phyloP scores from a whole-genome alignment of 2,888 invertebrate species.

The Ctenicera cuprea region DNA sequence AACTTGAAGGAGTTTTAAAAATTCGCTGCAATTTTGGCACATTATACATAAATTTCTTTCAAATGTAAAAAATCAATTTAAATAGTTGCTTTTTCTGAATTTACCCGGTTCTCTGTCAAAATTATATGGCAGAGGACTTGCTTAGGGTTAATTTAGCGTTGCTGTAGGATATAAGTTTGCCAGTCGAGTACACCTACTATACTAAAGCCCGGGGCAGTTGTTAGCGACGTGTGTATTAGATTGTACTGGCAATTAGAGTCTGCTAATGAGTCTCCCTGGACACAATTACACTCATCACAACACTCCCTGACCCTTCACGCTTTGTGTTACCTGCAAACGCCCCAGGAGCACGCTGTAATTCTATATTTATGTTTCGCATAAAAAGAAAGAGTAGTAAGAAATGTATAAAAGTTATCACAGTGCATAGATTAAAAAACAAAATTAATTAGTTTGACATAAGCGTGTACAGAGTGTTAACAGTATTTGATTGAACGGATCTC shows the following conservation, averaged over 20 bases:
- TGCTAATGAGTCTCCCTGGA: conserved; percentile 70
- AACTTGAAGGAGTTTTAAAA: not conserved
- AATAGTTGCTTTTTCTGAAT: no score
- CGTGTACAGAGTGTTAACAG: no score
- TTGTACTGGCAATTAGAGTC: conserved; percentile 69
- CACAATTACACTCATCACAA: conserved; percentile 69
- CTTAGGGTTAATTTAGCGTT: conserved; percentile 11
- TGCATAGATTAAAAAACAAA: no score
- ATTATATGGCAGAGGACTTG: not conserved
- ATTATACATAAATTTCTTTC: not conserved
- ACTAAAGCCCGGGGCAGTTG: conserved; percentile 39
- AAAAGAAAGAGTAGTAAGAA: not conserved
- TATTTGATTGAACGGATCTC: no score
- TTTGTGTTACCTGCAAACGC: conserved; percentile 57
- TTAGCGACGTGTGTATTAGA: conserved; percentile 68
- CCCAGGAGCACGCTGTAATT: conserved; percentile 18
- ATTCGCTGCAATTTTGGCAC: not conserved
- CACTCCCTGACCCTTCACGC: conserved; percentile 56
- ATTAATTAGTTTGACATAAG: no score
- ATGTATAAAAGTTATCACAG: not conserved
- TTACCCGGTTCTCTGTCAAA: not conserved
- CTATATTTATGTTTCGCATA: not conserved
- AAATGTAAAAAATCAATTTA: not conserved
- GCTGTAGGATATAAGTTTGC: conserved; percentile 7
- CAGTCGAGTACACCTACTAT: not conserved